phyloP scores from a whole-genome alignment of 2,113 vertebrate genomes.

The Carassius carassius region DNA sequence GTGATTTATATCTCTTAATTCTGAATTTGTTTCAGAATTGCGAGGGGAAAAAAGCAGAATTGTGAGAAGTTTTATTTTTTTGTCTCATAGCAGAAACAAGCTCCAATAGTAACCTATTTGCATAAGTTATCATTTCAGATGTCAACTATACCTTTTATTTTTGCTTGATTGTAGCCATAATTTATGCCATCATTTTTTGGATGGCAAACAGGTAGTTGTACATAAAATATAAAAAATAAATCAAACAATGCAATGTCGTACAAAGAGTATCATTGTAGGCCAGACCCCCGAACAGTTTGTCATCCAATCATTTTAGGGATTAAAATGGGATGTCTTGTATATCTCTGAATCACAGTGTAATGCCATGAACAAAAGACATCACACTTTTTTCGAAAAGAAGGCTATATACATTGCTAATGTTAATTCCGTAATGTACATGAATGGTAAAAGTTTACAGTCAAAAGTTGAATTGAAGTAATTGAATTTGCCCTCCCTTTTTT shows the following conservation, averaged over 20 bases:
- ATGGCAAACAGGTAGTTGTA: slow-evolving; percentile 42
- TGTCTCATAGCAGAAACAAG: too few species aligned
- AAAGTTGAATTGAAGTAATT: slow-evolving; percentile 68
- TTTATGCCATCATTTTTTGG: slow-evolving; percentile 32
- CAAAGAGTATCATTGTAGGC: slow-evolving; percentile 3
- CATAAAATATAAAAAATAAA: slow-evolving; percentile 6
- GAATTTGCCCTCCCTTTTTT: slow-evolving; percentile 73
- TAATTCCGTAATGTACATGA: slow-evolving; percentile 79
- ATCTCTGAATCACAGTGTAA: slow-evolving; percentile 24
- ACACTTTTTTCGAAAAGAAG: slow-evolving; percentile 68
- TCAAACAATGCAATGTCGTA: neutral
- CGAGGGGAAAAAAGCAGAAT: too few species aligned
- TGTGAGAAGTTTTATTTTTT: too few species aligned
- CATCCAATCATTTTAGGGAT: neutral
- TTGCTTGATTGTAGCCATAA: neutral
- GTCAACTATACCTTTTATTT: neutral
- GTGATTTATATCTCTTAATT: too few species aligned
- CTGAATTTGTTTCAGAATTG: too few species aligned
- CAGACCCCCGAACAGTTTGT: neutral
- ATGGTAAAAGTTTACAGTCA: slow-evolving; percentile 80
- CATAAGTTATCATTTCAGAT: neutral
- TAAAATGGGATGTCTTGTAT: neutral
- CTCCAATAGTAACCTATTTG: neutral
- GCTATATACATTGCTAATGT: slow-evolving; percentile 75
- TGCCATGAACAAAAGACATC: slow-evolving; percentile 55